Evolutionary conservation across 1,140 invertebrate species (phyloP), one percentile per base, ranked within the genome.

Genomic region (Lutraria rhynchaena): DNA sequence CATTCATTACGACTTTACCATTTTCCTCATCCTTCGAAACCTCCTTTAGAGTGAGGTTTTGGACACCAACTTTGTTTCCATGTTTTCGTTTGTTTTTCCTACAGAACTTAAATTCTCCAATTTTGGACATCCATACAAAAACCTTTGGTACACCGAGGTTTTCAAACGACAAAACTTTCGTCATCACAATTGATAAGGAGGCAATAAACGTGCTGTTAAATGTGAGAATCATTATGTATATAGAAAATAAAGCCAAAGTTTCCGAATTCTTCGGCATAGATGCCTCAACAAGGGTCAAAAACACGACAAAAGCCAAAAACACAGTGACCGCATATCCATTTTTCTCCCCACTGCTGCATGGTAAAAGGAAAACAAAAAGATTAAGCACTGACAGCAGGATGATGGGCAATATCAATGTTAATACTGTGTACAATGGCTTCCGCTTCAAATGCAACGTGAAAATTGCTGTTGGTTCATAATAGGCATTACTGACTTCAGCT

Each of bases 201-300:
- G 58, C 31, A 3, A 69, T 46, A 15, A 49, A 22, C 19, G 63
- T 37, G 63, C 63, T 46, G 0, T 44, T 29, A n/a, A 41, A 41
- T 29, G n/a, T 29, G 1, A 33, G 35, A n/a, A 46, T 24, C 15
- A 69, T 46, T n/a, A 69, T 27, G 44, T 73, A 85, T 82, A 86
- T 89, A 93, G 93, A 93, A 31, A 94, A 91, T 49, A 94, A 89
- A 57, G 94, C 94, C n/a, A 94, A 93, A 53, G 91, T 92, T 82
- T 94, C 93, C 7, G 93, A 94, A 3, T 93, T 94, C 83, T 93
- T 92, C 11, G 94, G 94, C 90, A 94, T 92, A 69, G 93, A 93
- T 83, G 94, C 93, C 22, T 92, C 92, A 57, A 94, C 93, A 74
- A 93, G 93, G 67, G 94, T 88, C 90, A 94, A 93, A 86, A 94